Evolutionary conservation across 2,888 invertebrate genomes (phyloP), one percentile per base, ranked within the genome.

Genomic region (Falcaria lacertinaria): DNA sequence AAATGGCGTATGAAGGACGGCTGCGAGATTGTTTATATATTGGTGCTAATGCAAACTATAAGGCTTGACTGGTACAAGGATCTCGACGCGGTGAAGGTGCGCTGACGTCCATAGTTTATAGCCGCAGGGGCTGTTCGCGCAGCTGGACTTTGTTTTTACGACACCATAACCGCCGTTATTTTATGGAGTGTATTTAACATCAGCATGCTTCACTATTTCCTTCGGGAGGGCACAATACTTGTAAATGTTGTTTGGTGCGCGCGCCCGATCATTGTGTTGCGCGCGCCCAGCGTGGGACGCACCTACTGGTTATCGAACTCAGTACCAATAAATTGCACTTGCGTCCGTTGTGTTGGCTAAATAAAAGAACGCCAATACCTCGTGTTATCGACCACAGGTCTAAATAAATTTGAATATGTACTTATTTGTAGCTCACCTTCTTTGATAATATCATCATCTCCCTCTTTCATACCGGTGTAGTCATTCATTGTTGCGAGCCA

Each of bases 261-360:
- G 68, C 64, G 60, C 70, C 57, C 56, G 69, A 68, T 74, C 69
- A 69, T 71, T 70, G 77, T 73, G 69, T 58, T 53, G 50, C 45
- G 48, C 54, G 57, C 60, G 56, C 64, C 46, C 54, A 67, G 84
- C 88, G 88, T 87, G 85, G 86, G 86, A 60, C 60, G 85, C 64
- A 71, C 75, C 86, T 85, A 80, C 85, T 83, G 85, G 78, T 71
- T 87, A 88, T 88, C 87, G 77, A 71, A 70, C 73, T 74, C 80
- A 68, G 80, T 75, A 81, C 82, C 84, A 85, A 89, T 89, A 88
- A 89, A 88, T 89, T 88, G 81, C 77, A 81, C 80, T 81, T 80
- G 82, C 74, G 75, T 79, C 75, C 64, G 75, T 77, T 78, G 75
- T 80, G 79, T 80, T 72, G 71, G 59, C 70, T 70, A 83, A 86